A percentile compares a stretch with the other conserved stretches of the same genome.
These are phyloP conservation scores for Chionodraco myersi DNA, from an alignment of 2,113 vertebrate species.

Conservation along the genomic window DNA sequence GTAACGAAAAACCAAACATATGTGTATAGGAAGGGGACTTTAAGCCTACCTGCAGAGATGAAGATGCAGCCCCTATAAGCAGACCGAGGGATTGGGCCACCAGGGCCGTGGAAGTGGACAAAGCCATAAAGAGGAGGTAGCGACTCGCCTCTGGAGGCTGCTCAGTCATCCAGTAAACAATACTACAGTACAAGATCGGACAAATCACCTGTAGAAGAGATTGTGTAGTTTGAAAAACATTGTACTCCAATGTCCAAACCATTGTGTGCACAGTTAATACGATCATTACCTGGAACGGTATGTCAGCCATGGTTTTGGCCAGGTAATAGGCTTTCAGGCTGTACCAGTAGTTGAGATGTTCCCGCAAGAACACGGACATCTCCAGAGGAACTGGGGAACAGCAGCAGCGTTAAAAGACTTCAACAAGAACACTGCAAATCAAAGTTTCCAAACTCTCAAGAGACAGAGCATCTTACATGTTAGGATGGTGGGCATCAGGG, in stretches of 20 bases:
- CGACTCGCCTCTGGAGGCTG: slow-evolving; percentile 92
- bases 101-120: slow-evolving; percentile 92
- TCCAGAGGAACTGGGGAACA: slow-evolving; percentile 91
- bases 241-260: neutral
- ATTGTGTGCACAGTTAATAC: neutral
- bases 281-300: slow-evolving; percentile 95
- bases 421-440: neutral
- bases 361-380: slow-evolving; percentile 95
- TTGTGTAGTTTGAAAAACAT: neutral
- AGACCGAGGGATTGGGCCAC: slow-evolving; percentile 96
- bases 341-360: slow-evolving; percentile 99
- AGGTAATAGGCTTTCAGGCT: slow-evolving; percentile 98
- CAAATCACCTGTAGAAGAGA: slow-evolving; percentile 88
- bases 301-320: slow-evolving; percentile 96
- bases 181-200: slow-evolving; percentile 96
- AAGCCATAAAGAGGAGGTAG: slow-evolving; percentile 94
- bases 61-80: slow-evolving; percentile 96
- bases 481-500: slow-evolving; percentile 97
- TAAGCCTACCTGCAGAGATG: slow-evolving; percentile 90
- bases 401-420: slow-evolving; percentile 26
- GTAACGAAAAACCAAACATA: neutral
- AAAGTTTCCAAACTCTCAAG: slow-evolving; percentile 6
- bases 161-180: slow-evolving; percentile 99
- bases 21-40: neutral
- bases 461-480: slow-evolving; percentile 89